These are phyloP conservation scores for Drosophila pseudotalamancana DNA, from an alignment of 2,888 invertebrate genomes.

Conservation along the genomic window DNA sequence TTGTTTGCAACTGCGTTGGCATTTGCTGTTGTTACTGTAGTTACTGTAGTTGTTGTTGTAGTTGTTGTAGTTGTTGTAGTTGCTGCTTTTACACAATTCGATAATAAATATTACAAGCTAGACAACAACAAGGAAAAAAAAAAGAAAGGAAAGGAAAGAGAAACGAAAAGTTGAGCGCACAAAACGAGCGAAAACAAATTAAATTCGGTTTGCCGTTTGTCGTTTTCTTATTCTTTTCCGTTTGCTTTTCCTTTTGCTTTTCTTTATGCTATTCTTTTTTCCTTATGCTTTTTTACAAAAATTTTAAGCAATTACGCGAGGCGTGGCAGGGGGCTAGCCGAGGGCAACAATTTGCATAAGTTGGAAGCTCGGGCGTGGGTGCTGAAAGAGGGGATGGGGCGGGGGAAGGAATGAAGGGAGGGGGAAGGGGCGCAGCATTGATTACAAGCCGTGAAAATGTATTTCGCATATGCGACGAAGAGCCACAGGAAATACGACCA, in stretches of 20 bases:
- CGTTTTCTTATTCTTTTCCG: slow-evolving; percentile 50
- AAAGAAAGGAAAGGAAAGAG: slow-evolving; percentile 37
- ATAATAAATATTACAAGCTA: slow-evolving; percentile 79
- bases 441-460: slow-evolving; percentile 74
- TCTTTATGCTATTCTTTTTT: slow-evolving; percentile 12
- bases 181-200: slow-evolving; percentile 78
- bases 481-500: slow-evolving; percentile 24
- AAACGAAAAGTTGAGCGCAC: slow-evolving; percentile 63
- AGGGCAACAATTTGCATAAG: slow-evolving; percentile 69
- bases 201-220: slow-evolving; percentile 72
- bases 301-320: slow-evolving; percentile 72
- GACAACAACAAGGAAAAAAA: slow-evolving; percentile 51
- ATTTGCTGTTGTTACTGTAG: slow-evolving; percentile 32
- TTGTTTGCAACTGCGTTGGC: slow-evolving; percentile 68
- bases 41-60: neutral
- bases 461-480: slow-evolving; percentile 66
- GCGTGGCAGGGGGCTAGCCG: slow-evolving; percentile 34
- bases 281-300: slow-evolving; percentile 36
- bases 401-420: neutral
- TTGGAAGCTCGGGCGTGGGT: slow-evolving; percentile 27
- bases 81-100: slow-evolving; percentile 66
- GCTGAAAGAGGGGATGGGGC: neutral
- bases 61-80: slow-evolving; percentile 3
- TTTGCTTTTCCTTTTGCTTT: slow-evolving; percentile 38
- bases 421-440: slow-evolving; percentile 49